Conservation (phyloP, 2,888 invertebrate species). For the Atherix ibis region DNA sequence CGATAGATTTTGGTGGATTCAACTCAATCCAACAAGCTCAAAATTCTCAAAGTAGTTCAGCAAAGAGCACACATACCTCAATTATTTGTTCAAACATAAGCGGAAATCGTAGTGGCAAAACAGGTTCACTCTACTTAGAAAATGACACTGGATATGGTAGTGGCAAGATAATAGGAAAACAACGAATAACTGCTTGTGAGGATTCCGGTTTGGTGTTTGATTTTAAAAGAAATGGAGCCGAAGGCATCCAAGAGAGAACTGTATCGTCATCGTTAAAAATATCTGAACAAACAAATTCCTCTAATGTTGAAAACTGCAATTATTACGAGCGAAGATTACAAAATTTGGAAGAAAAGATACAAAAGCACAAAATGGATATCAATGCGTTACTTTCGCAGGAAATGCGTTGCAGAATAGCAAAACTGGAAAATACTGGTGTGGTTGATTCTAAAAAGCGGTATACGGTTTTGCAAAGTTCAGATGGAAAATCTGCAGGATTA, state of each 20-base stretch:
- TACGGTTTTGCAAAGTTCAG: not conserved
- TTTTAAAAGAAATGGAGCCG: slow-evolving; percentile 8
- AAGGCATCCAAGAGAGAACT: slow-evolving; percentile 1
- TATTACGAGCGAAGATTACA: slow-evolving; percentile 20
- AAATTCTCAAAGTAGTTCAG: not conserved
- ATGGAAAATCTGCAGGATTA: slow-evolving; percentile 1
- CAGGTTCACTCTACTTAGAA: not conserved
- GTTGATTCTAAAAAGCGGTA: not conserved
- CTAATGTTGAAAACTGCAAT: slow-evolving; percentile 11
- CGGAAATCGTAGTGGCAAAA: not conserved
- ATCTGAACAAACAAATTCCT: no score
- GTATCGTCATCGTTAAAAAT: not conserved
- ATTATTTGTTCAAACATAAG: not conserved
- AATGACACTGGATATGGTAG: not conserved
- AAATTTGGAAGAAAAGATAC: slow-evolving; percentile 21
- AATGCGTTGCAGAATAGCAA: not conserved
- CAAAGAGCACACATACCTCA: not conserved
- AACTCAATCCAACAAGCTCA: not conserved
- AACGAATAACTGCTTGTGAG: not conserved
- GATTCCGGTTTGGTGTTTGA: not conserved
- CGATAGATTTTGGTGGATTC: slow-evolving; percentile 16
- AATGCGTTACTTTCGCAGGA: slow-evolving; percentile 16
- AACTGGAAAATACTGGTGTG: slow-evolving; percentile 1
- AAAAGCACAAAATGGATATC: slow-evolving; percentile 21
- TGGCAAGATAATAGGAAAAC: not conserved